Percentiles rank a stretch among this genome's conserved stretches.
Conservation (phyloP, 2,888 invertebrate genomes). For the Candidula unifasciata region DNA sequence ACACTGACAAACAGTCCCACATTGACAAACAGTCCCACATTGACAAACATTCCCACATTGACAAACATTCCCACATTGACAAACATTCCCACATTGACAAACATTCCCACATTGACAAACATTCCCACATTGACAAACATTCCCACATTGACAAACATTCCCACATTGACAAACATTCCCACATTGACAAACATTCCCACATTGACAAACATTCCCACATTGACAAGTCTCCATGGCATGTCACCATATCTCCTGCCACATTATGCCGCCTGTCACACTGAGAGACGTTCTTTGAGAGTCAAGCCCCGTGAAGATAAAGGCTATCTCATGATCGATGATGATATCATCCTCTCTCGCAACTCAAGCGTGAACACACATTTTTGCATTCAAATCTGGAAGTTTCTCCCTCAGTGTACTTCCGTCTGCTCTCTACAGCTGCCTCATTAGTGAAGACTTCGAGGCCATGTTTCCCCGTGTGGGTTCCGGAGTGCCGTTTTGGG, state of each 20-base stretch:
- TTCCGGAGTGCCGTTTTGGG: too few species aligned
- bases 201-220: background rate
- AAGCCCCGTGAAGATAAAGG: constrained; percentile 4
- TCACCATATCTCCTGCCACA: background rate
- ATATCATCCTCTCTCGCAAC: background rate
- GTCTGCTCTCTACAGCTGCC: too few species aligned
- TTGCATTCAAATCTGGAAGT: constrained; percentile 2
- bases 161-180: background rate
- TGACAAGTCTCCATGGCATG: background rate
- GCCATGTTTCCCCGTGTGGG: too few species aligned
- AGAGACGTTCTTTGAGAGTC: background rate
- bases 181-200: background rate
- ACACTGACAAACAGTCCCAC: background rate
- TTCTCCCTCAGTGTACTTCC: background rate
- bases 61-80: background rate
- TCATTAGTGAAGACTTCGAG: background rate
- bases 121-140: background rate
- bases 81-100: background rate
- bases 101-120: background rate
- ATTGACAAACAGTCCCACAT: background rate
- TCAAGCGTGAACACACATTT: background rate
- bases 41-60: background rate
- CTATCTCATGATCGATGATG: constrained; percentile 7
- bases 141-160: background rate
- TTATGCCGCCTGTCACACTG: background rate